Evolutionary conservation across 2,888 invertebrate species (phyloP).

Genomic region (Drosophila nr. medialis): DNA sequence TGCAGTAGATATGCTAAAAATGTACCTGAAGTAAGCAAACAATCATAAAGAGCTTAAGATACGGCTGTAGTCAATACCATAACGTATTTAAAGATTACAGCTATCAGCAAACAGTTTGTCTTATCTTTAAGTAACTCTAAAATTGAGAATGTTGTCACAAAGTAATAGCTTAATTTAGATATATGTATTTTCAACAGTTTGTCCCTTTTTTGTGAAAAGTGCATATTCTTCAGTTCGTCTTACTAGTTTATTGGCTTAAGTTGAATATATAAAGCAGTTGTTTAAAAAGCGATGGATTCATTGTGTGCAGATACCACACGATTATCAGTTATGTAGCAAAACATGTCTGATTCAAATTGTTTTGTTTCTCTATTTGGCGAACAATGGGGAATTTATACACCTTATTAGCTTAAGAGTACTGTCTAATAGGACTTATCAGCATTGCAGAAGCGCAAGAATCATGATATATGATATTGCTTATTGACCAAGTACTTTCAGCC

Average conservation of each 20-base stretch:
- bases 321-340: conserved; percentile 7
- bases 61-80: neutral
- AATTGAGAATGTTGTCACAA: neutral
- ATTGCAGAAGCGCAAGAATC: conserved; percentile 15
- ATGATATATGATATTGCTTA: conserved; percentile 47
- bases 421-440: conserved; percentile 23
- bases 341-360: conserved; percentile 1
- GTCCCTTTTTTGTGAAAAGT: neutral
- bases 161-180: neutral
- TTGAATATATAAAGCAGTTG: neutral
- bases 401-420: conserved; percentile 23
- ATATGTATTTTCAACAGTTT: neutral
- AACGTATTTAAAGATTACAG: neutral
- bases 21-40: neutral
- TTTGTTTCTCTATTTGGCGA: neutral
- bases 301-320: neutral
- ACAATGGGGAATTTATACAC: conserved; percentile 38
- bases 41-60: neutral
- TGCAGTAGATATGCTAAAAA: too few relatives aligned
- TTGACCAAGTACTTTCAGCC: conserved; percentile 37
- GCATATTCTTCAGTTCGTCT: neutral
- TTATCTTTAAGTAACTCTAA: neutral
- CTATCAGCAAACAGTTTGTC: neutral
- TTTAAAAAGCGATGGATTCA: neutral
- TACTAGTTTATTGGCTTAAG: neutral